These are phyloP conservation scores for Synergus umbraculus DNA, from an alignment of 2,888 invertebrate species.

Conservation along the genomic window DNA sequence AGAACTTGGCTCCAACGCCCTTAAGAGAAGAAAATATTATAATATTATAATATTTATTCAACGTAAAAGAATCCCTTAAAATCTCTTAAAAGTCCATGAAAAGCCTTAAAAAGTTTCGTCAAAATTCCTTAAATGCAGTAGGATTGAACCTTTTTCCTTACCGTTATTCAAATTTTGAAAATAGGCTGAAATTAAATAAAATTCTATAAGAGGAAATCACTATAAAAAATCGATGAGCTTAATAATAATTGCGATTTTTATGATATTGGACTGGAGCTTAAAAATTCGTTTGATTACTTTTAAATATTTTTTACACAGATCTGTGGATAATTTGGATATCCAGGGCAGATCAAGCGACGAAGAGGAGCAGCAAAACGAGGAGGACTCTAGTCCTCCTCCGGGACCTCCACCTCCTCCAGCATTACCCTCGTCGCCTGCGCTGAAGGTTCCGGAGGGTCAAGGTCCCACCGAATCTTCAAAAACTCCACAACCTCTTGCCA, in stretches of 20 bases:
- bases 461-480: constrained; percentile 77
- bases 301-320: constrained; percentile 58
- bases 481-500: constrained; percentile 86
- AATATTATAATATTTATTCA: too few relatives aligned
- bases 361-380: constrained; percentile 52
- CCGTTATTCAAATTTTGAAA: neutral
- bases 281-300: neutral
- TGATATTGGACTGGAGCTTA: too few relatives aligned
- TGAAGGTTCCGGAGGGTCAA: constrained; percentile 18
- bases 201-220: neutral
- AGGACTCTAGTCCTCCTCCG: constrained; percentile 49
- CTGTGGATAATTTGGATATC: constrained; percentile 75
- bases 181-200: neutral
- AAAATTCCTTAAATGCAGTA: neutral
- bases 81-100: too few relatives aligned
- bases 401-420: constrained; percentile 46
- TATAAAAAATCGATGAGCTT: neutral
- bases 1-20: too few relatives aligned
- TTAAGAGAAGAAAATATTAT: too few relatives aligned
- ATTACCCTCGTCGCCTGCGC: neutral
- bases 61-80: too few relatives aligned
- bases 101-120: too few relatives aligned
- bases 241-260: neutral
- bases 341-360: constrained; percentile 64
- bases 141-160: neutral